A percentile compares a stretch with the other conserved stretches of the same genome.
These are phyloP conservation scores for Troides oblongomaculatus DNA, from an alignment of 2,888 invertebrate species.

Conservation along the genomic window DNA sequence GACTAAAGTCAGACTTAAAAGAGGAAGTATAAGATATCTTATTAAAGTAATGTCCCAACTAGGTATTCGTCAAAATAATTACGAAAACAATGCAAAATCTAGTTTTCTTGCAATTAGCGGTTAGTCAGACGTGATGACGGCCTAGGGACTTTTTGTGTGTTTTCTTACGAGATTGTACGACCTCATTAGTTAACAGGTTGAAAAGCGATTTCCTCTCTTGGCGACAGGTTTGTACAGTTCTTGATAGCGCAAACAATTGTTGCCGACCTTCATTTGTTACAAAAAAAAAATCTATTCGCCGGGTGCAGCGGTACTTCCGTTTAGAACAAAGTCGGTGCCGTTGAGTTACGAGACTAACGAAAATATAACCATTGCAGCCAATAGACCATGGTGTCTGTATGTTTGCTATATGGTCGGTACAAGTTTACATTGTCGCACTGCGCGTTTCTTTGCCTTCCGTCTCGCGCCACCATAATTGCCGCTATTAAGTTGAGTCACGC, in stretches of 20 bases:
- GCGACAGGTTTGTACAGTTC: constrained; percentile 43
- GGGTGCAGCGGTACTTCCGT: constrained; percentile 39
- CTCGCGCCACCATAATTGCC: constrained; percentile 67
- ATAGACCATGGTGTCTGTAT: constrained; percentile 33
- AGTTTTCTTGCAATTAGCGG: constrained; percentile 58
- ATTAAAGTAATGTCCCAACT: background rate
- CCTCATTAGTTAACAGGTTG: constrained; percentile 59
- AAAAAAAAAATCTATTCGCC: constrained; percentile 36
- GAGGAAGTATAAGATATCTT: too few species aligned
- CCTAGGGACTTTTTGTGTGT: constrained; percentile 56
- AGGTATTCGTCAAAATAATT: background rate
- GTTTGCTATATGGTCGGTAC: constrained; percentile 18
- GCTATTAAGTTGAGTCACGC: constrained; percentile 78
- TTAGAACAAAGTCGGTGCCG: constrained; percentile 41
- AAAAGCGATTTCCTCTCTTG: constrained; percentile 56
- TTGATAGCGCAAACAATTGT: constrained; percentile 34
- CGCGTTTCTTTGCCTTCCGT: constrained; percentile 54
- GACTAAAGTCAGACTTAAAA: too few species aligned
- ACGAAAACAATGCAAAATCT: constrained; percentile 47
- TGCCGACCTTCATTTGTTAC: constrained; percentile 34
- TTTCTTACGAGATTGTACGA: constrained; percentile 59
- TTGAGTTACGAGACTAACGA: background rate
- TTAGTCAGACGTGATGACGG: constrained; percentile 49
- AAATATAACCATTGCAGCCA: constrained; percentile 18
- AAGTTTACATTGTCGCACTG: constrained; percentile 50